Evolutionary conservation across 1,140 invertebrate species (phyloP).

Genomic region (Mizuhopecten yessoensis): DNA sequence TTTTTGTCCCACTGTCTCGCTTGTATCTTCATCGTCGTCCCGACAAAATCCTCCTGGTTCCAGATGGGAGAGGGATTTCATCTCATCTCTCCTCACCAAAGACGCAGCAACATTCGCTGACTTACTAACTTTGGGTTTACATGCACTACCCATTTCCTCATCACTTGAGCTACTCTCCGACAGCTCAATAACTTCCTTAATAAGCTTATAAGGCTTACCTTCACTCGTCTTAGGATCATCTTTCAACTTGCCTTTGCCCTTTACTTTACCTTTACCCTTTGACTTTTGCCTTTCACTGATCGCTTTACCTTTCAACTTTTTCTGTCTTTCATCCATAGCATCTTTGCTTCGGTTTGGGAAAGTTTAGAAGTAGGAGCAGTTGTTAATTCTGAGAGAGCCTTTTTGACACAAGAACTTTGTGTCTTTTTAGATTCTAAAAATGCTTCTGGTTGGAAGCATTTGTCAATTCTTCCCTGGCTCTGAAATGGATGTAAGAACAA

Average conservation of each 20-base stretch:
- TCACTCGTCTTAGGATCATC: neutral
- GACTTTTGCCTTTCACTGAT: neutral
- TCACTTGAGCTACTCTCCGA: constrained; percentile 71
- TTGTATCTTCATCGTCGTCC: neutral
- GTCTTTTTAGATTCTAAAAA: constrained; percentile 65
- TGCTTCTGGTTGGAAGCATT: constrained; percentile 72
- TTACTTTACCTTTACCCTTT: constrained; percentile 48
- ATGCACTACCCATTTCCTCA: neutral
- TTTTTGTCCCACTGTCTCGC: neutral
- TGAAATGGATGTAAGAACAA: constrained; percentile 58
- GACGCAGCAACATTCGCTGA: neutral
- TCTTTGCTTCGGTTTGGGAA: neutral
- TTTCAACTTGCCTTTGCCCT: constrained; percentile 50
- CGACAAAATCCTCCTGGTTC: constrained; percentile 23
- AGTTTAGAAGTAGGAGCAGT: neutral
- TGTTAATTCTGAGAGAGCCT: constrained; percentile 63
- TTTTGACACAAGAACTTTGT: constrained; percentile 69
- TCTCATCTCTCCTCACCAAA: neutral
- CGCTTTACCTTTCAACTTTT: constrained; percentile 15
- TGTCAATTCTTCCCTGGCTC: constrained; percentile 72
- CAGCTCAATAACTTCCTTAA: constrained; percentile 62
- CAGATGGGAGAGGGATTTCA: neutral
- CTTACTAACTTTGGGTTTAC: neutral
- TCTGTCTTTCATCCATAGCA: neutral
- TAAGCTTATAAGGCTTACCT: constrained; percentile 43